These are phyloP conservation scores for Microhierax caerulescens DNA, from an alignment of 2,797 vertebrate genomes.

Conservation along the genomic window DNA sequence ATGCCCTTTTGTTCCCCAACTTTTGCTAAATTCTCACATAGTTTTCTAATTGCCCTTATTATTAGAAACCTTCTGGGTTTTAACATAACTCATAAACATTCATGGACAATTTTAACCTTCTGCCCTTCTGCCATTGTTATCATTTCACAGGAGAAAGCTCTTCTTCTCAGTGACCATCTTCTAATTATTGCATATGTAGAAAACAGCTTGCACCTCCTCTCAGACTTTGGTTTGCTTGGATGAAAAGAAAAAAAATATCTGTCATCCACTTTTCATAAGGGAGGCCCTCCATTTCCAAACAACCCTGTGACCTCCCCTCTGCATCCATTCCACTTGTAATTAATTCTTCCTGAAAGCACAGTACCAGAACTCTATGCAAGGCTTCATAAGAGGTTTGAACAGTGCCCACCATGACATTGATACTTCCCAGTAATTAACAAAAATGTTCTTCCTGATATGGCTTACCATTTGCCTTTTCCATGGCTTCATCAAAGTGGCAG, in stretches of 20 bases:
- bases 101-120: neutral
- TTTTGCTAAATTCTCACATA: neutral
- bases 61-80: neutral
- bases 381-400: neutral
- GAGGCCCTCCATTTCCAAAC: neutral
- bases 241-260: neutral
- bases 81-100: neutral
- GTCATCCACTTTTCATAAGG: neutral
- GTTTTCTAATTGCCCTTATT: neutral
- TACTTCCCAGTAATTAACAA: neutral
- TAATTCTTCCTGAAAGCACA: neutral
- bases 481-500: neutral
- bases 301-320: neutral
- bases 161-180: neutral
- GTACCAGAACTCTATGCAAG: neutral
- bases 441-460: neutral
- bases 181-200: neutral
- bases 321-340: neutral
- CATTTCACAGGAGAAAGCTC: neutral
- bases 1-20: accelerated
- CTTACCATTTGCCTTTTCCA: neutral
- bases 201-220: neutral
- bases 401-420: neutral
- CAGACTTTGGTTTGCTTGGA: neutral
- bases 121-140: neutral